Conservation (phyloP, 2,888 invertebrate species). For the Disparrhopalites patrizii region DNA sequence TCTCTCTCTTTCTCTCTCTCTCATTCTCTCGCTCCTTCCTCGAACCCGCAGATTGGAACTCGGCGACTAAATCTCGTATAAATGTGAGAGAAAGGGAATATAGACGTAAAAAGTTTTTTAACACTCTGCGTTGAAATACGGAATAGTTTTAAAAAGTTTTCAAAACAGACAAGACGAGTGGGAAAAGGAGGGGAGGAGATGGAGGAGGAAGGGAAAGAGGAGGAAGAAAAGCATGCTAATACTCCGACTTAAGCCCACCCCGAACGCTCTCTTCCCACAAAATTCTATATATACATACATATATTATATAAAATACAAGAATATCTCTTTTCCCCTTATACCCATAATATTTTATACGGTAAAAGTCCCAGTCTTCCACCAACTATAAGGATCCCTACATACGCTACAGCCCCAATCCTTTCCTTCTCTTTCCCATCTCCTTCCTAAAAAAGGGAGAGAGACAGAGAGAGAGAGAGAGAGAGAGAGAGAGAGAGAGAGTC, state of each 20-base stretch:
- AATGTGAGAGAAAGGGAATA: background rate
- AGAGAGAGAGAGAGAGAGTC: slow-evolving; percentile 2
- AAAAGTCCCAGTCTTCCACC: background rate
- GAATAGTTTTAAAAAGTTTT: background rate
- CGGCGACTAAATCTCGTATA: background rate
- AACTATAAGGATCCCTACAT: too few species aligned
- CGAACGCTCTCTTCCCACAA: too few species aligned
- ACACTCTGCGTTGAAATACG: background rate
- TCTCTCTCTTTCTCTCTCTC: slow-evolving; percentile 1
- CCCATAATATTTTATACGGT: too few species aligned
- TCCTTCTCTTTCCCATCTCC: too few species aligned
- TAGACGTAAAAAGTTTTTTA: slow-evolving; percentile 6
- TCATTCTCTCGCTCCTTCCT: background rate
- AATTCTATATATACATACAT: too few species aligned
- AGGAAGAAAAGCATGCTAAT: background rate
- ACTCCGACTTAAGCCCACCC: too few species aligned
- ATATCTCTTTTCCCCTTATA: too few species aligned
- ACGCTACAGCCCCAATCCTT: too few species aligned
- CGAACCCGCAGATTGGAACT: background rate
- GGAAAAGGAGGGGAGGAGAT: background rate
- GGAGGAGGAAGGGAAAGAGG: background rate
- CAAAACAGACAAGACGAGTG: background rate
- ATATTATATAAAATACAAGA: too few species aligned
- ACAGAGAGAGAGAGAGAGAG: background rate
- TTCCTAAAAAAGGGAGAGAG: too few species aligned